Evolutionary conservation across 2,113 vertebrate species (phyloP).

Genomic region (Machaerirhynchus nigripectus): DNA sequence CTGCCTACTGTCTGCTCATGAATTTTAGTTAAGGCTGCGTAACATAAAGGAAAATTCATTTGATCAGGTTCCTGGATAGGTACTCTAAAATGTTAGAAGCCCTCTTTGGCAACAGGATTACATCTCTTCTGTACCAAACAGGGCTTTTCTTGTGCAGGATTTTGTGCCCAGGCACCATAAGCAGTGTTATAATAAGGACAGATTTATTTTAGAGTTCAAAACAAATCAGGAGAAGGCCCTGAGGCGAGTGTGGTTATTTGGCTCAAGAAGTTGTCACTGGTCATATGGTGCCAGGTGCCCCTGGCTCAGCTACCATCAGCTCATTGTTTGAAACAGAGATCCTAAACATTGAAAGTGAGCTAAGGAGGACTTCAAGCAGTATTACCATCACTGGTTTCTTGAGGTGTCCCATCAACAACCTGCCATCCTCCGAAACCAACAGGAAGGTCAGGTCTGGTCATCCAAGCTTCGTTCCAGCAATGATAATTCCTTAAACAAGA

Average conservation of each 20-base stretch:
- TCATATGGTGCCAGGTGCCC: neutral
- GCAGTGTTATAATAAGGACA: neutral
- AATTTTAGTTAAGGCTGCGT: neutral
- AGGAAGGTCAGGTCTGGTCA: constrained; percentile 91
- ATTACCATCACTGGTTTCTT: constrained; percentile 96
- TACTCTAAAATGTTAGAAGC: neutral
- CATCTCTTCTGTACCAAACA: neutral
- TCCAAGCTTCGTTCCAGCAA: constrained; percentile 97
- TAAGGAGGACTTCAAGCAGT: neutral
- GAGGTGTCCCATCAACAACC: constrained; percentile 92
- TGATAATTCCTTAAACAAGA: constrained; percentile 90
- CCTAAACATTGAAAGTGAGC: neutral
- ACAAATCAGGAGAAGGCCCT: neutral
- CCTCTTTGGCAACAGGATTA: neutral
- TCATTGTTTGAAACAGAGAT: neutral
- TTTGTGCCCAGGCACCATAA: neutral
- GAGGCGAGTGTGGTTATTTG: neutral
- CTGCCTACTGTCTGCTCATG: neutral
- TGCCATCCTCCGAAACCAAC: constrained; percentile 95
- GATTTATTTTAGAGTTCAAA: neutral
- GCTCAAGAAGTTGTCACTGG: neutral
- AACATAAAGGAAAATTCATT: neutral
- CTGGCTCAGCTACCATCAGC: neutral
- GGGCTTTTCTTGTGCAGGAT: neutral
- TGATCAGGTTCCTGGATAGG: neutral